Evolutionary conservation across 92 coral and sea anemone species (phyloP).

Genomic region (Isaurus tuberculatus): DNA sequence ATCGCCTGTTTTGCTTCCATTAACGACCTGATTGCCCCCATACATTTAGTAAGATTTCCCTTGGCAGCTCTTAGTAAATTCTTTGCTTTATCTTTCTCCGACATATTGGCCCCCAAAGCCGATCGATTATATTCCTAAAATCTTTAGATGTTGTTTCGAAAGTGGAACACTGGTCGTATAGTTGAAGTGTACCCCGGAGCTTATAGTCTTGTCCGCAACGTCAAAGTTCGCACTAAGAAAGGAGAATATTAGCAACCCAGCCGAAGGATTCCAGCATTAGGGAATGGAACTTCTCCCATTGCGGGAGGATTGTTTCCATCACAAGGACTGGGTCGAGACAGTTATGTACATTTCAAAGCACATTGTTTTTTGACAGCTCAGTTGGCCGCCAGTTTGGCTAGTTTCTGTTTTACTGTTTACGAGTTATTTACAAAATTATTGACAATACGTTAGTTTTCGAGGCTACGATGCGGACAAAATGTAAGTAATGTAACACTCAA

Average conservation of each 20-base stretch:
- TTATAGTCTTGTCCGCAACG: slow-evolving; percentile 59
- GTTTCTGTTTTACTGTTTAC: too few species aligned
- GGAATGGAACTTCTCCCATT: not conserved
- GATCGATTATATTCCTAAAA: not conserved
- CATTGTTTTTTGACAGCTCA: too few species aligned
- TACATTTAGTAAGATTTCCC: not conserved
- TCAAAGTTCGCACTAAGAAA: slow-evolving; percentile 52
- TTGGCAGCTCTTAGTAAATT: too few species aligned
- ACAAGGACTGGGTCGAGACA: too few species aligned
- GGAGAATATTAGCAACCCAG: slow-evolving; percentile 53
- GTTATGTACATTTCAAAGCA: too few species aligned
- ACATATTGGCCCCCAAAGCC: not conserved
- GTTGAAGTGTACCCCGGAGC: slow-evolving; percentile 64
- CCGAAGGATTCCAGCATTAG: slow-evolving; percentile 36
- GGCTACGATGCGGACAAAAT: too few species aligned
- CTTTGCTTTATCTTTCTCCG: not conserved
- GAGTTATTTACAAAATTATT: too few species aligned
- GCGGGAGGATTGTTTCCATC: not conserved
- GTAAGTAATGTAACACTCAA: too few species aligned
- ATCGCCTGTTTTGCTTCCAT: not conserved
- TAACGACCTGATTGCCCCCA: not conserved
- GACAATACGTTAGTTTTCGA: too few species aligned
- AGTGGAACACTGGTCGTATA: slow-evolving; percentile 60
- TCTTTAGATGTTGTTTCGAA: not conserved
- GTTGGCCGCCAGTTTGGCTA: too few species aligned